A percentile compares a stretch with the other conserved stretches of the same genome.
These are phyloP conservation scores for Synanthedon andrenaeformis DNA, from an alignment of 2,888 invertebrate genomes.

Conservation along the genomic window DNA sequence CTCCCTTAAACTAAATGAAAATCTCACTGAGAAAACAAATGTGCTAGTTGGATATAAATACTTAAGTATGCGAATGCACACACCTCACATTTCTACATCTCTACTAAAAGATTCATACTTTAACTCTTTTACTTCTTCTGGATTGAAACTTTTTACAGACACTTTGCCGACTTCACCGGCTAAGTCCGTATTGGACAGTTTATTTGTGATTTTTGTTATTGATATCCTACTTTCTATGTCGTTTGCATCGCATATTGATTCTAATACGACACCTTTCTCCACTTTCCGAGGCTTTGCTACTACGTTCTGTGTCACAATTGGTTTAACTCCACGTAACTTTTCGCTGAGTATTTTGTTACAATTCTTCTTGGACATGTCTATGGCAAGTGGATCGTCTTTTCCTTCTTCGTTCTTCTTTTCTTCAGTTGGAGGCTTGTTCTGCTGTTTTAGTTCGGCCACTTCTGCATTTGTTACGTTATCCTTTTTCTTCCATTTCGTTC, in stretches of 20 bases:
- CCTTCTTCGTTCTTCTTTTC: constrained; percentile 33
- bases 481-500: constrained; percentile 85
- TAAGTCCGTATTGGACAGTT: constrained; percentile 49
- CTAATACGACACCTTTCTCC: constrained; percentile 49
- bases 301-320: constrained; percentile 21
- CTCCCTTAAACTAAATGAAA: no score
- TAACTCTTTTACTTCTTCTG: constrained; percentile 54
- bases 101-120: constrained; percentile 45
- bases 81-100: constrained; percentile 53
- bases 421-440: constrained; percentile 42
- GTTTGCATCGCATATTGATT: constrained; percentile 47
- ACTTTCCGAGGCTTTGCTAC: constrained; percentile 42
- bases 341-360: constrained; percentile 54
- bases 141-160: constrained; percentile 53
- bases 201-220: constrained; percentile 65
- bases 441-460: constrained; percentile 84
- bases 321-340: constrained; percentile 44
- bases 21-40: no score
- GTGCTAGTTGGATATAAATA: neutral
- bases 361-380: constrained; percentile 59
- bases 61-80: neutral
- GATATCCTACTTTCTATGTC: constrained; percentile 65
- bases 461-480: constrained; percentile 92
- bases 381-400: constrained; percentile 47
- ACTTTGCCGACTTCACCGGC: constrained; percentile 34